Evolutionary conservation across 2,888 invertebrate species (phyloP), one percentile per base, ranked within the genome.

Genomic region (Sabatieria punctata): DNA sequence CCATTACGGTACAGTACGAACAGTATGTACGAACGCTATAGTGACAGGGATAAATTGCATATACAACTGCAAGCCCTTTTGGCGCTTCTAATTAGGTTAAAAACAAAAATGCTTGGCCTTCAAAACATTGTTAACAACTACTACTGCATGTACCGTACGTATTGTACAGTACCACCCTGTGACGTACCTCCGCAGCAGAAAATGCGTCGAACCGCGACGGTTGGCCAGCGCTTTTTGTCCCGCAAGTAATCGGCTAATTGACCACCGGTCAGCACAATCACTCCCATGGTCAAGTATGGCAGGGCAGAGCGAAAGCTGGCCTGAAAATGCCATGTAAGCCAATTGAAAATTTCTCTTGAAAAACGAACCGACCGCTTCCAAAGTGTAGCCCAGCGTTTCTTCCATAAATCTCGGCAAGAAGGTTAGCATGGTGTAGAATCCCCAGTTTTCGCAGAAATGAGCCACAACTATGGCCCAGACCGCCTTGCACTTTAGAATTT

Each of bases 221-320:
- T 77, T 0, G 78, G 78, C 55, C 82, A 63, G 39, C 76, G 68
- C 22, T 76, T 73, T 50, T 73, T 75, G 4, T 72, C 68, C 52
- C 80, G 73, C 47, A 84, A 66, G 73, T 77, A 77, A 71, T 89
- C 89, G 0, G 86, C 85, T 21, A 83, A 60, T 52, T 82, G 79
- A 0, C 89, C 89, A 1, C 84, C 79, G 52, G 78, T 69, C 58
- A 80, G 82, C 6, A 86, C 71, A 21, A 80, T 75, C 26, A 83
- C 71, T 0, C 83, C 81, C 85, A 89, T 86, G 1, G 80, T 79
- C 19, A 88, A 67, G 64, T 89, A 89, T 0, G 89, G 89, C 38
- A 88, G 71, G 0, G 85, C 85, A 0, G 86, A 79, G 45, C 85
- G 65, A 61, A 80, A 78, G 2, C 88, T 88, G 6, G 85, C 80